A percentile compares a stretch with the other conserved stretches of the same genome.
Evolutionary conservation across 1,140 invertebrate genomes (phyloP).

Genomic region (Grapholita molesta): DNA sequence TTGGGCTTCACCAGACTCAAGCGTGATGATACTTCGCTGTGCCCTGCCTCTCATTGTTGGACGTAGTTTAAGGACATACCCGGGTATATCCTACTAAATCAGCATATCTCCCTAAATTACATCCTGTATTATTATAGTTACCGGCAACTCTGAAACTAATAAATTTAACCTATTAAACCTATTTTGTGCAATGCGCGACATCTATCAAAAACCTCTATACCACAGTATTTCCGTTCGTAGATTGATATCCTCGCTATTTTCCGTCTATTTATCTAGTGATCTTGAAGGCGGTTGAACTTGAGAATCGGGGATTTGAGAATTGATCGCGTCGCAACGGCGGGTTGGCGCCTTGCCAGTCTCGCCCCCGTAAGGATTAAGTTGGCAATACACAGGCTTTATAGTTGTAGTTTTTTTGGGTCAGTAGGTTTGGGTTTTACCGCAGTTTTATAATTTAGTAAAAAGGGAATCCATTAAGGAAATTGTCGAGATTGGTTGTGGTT

Average conservation of each 20-base stretch:
- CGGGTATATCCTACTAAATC: too few relatives aligned
- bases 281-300: slow-evolving; percentile 19
- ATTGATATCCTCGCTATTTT: background rate
- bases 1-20: too few relatives aligned
- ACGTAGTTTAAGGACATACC: too few relatives aligned
- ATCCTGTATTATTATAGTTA: background rate
- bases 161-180: background rate
- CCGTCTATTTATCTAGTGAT: background rate
- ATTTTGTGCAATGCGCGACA: background rate
- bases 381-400: slow-evolving; percentile 8
- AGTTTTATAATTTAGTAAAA: background rate
- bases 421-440: background rate
- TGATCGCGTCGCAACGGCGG: slow-evolving; percentile 24
- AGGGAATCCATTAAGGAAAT: too few relatives aligned
- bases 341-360: slow-evolving; percentile 22
- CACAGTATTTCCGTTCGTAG: background rate
- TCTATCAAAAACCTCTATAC: background rate
- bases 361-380: slow-evolving; percentile 10
- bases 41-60: too few relatives aligned
- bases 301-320: slow-evolving; percentile 20
- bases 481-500: too few relatives aligned
- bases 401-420: background rate
- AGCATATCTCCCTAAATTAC: too few relatives aligned
- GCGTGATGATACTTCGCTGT: too few relatives aligned
- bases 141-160: background rate